Evolutionary conservation across 2,113 vertebrate genomes (phyloP).

Genomic region (Synchiropus splendidus): DNA sequence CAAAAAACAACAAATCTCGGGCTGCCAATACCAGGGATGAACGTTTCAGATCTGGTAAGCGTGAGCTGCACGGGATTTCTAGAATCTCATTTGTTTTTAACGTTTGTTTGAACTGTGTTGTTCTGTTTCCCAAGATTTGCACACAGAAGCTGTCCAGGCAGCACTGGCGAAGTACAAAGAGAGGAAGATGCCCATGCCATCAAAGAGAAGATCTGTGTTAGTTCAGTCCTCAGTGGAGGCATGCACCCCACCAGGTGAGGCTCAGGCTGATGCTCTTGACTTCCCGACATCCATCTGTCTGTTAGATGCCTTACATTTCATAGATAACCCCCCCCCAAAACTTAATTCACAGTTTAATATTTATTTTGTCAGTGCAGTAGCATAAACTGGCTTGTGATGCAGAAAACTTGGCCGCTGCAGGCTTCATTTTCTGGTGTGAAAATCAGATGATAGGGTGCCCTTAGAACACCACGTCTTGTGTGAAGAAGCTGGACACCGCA

Average conservation of each 20-base stretch:
- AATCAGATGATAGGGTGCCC: too few relatives aligned
- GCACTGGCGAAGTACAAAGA: constrained; percentile 91
- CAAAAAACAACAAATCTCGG: constrained; percentile 77
- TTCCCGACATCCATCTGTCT: too few relatives aligned
- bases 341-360: too few relatives aligned
- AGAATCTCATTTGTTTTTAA: constrained; percentile 9
- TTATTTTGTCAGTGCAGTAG: too few relatives aligned
- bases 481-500: too few relatives aligned
- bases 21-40: constrained; percentile 81
- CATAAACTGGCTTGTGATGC: too few relatives aligned
- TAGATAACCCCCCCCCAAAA: too few relatives aligned
- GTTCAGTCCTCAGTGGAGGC: constrained; percentile 83
- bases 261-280: too few relatives aligned
- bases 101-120: constrained; percentile 4
- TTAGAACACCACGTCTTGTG: too few relatives aligned
- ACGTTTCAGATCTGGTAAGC: constrained; percentile 88
- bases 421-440: too few relatives aligned
- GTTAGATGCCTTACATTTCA: too few relatives aligned
- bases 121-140: constrained; percentile 69
- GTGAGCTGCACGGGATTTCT: constrained; percentile 1
- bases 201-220: constrained; percentile 85
- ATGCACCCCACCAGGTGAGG: constrained; percentile 87
- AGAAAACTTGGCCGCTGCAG: too few relatives aligned
- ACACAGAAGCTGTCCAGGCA: constrained; percentile 95
- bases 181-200: constrained; percentile 96